Base-by-base conservation (phyloP, 2,888 invertebrate species). In the Lithophane leautieri region DNA sequence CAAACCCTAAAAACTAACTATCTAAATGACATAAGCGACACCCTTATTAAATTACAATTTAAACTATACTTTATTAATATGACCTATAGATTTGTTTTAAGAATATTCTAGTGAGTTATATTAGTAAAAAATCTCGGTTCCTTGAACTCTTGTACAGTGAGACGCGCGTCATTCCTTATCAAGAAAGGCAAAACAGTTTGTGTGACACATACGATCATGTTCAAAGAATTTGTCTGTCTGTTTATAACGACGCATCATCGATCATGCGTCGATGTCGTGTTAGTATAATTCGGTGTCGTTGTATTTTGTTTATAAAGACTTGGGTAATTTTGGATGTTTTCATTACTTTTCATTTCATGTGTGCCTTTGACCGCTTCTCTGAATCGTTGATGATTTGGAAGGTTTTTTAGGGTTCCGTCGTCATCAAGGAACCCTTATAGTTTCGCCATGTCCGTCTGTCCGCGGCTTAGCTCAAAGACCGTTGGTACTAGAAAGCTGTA, bases 181-280 rank as follows among this genome's bases (percentile, higher is more conserved):
- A 61, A 65, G 61, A 62, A 69, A 77, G 52, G 69, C 56, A 54
- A 75, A 79, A 73, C 72, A 68, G 73, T 56, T 83, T 62, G 47
- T 68, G 54, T 65, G 65, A 54, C 52, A 71, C 34, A 75, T 58
- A 54, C 25, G 62, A 58, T 81, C 61, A 58, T 81, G 61, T 73
- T 71, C n/a, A 65, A 58, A 66, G 65, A 62, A 66, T 71, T 70
- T 63, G 62, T 73, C n/a, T 58, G 50, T 58, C n/a, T n/a, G n/a
- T n/a, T n/a, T n/a, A 60, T n/a, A 56, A 52, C 22, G 34, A 25
- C 52, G 56, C 66, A 60, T 74, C 75, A 70, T 40, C 40, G 62
- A 82, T 74, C 85, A 86, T 62, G 82, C 25, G 16, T 79, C 50
- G 68, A 68, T 40, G 42, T 56, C 76, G 72, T 85, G 82, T 42